A percentile compares a stretch with the other conserved stretches of the same genome.
These are phyloP conservation scores for Myodes glareolus DNA, from an alignment of 2,113 vertebrate species.

Conservation along the genomic window DNA sequence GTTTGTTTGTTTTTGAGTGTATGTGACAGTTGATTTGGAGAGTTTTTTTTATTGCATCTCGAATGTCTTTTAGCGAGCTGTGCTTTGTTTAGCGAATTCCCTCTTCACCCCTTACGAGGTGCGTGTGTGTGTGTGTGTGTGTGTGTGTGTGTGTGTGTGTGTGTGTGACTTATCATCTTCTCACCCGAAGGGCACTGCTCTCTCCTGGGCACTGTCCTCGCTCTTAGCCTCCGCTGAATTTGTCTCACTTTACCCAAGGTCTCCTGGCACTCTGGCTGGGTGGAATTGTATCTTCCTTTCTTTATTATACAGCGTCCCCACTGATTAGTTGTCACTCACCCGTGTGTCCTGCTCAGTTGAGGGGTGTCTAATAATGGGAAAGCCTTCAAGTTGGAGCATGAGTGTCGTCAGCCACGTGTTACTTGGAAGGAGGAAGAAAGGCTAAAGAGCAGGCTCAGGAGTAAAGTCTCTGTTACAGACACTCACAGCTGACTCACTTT, in stretches of 20 bases:
- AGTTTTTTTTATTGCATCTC: background rate
- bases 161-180: accelerated
- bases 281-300: background rate
- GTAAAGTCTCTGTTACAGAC: slow-evolving; percentile 8
- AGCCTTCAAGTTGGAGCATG: background rate
- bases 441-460: background rate
- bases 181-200: background rate
- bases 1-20: background rate
- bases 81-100: background rate
- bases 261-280: background rate
- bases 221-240: background rate
- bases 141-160: too few species aligned
- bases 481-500: background rate
- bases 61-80: background rate
- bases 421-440: background rate
- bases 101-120: too few species aligned
- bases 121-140: too few species aligned
- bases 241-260: background rate
- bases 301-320: background rate
- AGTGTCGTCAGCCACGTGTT: slow-evolving; percentile 24
- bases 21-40: background rate
- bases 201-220: background rate
- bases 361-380: background rate
- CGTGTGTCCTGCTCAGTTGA: background rate
- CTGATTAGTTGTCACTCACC: background rate